Evolutionary conservation across 2,888 invertebrate species (phyloP).

Genomic region (Leptinotarsa rubiginosa): DNA sequence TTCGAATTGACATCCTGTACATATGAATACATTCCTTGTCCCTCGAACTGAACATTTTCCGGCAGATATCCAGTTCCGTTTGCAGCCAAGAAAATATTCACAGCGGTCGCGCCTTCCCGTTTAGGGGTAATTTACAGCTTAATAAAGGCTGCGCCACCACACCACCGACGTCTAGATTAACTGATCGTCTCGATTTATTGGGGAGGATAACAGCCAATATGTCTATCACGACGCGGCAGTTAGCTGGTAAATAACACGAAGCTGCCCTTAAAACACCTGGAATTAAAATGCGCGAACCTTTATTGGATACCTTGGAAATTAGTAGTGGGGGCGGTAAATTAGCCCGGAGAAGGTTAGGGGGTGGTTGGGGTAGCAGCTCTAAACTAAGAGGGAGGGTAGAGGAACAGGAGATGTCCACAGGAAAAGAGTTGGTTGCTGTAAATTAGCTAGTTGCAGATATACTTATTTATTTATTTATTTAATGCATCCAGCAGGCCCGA

Average conservation of each 20-base stretch:
- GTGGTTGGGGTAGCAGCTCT: background rate
- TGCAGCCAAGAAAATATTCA: background rate
- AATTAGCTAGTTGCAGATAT: no score
- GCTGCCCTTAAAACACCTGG: conserved; percentile 46
- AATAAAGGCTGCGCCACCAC: conserved; percentile 46
- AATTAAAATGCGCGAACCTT: conserved; percentile 50
- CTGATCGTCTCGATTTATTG: conserved; percentile 66
- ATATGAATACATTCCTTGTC: no score
- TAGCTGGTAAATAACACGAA: conserved; percentile 45
- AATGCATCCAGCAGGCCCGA: no score
- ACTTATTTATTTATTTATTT: no score
- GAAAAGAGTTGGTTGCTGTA: no score
- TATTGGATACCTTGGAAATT: conserved; percentile 51
- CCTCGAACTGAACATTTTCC: no score
- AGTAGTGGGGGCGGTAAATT: conserved; percentile 1
- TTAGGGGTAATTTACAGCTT: conserved; percentile 45
- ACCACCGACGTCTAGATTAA: conserved; percentile 61
- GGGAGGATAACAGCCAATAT: conserved; percentile 66
- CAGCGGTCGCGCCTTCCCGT: background rate
- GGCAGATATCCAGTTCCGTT: no score
- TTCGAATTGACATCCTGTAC: no score
- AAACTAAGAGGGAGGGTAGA: no score
- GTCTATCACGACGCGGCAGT: conserved; percentile 61
- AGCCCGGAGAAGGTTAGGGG: background rate
- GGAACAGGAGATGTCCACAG: no score